Evolutionary conservation across 2,888 invertebrate genomes (phyloP).

Genomic region (Apotomis turbidana): DNA sequence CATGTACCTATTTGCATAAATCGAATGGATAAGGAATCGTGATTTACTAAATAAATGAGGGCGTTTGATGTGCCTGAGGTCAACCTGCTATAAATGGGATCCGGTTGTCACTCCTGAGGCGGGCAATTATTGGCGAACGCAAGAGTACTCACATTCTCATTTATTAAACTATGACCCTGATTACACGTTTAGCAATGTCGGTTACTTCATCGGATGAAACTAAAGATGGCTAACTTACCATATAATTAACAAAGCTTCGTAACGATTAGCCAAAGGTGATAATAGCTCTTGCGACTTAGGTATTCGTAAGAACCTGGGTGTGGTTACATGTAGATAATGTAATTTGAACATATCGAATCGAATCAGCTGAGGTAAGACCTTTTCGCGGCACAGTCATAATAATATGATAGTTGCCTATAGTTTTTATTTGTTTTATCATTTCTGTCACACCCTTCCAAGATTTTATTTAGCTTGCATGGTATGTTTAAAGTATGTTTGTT

Average conservation of each 20-base stretch:
- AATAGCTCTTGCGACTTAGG: conserved; percentile 5
- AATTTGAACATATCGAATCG: too few relatives aligned
- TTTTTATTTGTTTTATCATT: too few relatives aligned
- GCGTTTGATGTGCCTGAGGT: conserved; percentile 64
- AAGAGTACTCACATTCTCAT: conserved; percentile 25
- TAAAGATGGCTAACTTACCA: conserved; percentile 29
- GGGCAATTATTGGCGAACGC: conserved; percentile 20
- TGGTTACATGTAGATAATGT: too few relatives aligned
- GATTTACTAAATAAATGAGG: conserved; percentile 60
- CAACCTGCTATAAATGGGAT: conserved; percentile 62
- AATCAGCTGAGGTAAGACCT: too few relatives aligned
- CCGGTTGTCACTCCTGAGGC: conserved; percentile 56
- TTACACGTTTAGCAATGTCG: conserved; percentile 30
- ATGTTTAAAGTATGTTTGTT: too few relatives aligned
- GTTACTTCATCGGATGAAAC: conserved; percentile 33
- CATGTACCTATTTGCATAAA: conserved; percentile 56
- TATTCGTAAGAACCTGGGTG: too few relatives aligned
- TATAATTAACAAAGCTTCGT: conserved; percentile 30
- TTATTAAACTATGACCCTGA: conserved; percentile 34
- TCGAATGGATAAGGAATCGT: conserved; percentile 59
- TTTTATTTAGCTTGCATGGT: too few relatives aligned
- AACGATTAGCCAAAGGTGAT: conserved; percentile 24
- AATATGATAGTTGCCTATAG: too few relatives aligned
- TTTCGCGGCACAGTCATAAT: too few relatives aligned
- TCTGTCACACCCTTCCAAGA: too few relatives aligned